Evolutionary conservation across 2,888 invertebrate species (phyloP).

Genomic region (Drosophila emarginata): DNA sequence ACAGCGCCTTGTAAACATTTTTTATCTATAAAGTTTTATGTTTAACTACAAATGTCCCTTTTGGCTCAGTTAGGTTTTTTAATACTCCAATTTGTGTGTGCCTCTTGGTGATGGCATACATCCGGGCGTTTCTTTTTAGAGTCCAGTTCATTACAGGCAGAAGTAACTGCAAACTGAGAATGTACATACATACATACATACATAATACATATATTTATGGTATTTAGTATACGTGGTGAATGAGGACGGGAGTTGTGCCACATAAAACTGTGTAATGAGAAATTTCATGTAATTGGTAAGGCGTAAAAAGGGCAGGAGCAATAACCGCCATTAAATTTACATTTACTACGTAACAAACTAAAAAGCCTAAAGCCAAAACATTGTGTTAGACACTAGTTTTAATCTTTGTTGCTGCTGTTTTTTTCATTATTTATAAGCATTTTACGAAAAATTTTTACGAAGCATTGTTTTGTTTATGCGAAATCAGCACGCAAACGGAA

Average conservation of each 20-base stretch:
- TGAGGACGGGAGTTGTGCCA: constrained; percentile 31
- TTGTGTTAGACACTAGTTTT: constrained; percentile 20
- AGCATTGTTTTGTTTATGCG: constrained; percentile 20
- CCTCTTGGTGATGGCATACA: background rate
- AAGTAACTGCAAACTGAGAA: constrained; percentile 19
- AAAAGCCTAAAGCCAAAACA: constrained; percentile 21
- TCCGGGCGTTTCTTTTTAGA: constrained; percentile 23
- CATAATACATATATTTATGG: no score
- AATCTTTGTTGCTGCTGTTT: constrained; percentile 7
- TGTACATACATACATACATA: no score
- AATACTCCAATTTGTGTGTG: no score
- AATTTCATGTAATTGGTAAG: constrained; percentile 25
- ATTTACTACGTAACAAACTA: constrained; percentile 1
- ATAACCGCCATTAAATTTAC: constrained; percentile 44
- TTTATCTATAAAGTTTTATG: no score
- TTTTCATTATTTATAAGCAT: constrained; percentile 30
- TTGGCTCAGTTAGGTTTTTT: no score
- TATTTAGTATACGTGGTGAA: constrained; percentile 23
- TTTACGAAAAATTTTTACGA: constrained; percentile 17
- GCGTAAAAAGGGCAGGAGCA: constrained; percentile 25
- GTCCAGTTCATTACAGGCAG: constrained; percentile 36
- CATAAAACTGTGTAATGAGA: constrained; percentile 32
- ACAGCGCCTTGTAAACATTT: no score
- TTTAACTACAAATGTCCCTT: no score
- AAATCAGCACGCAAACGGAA: constrained; percentile 29